Evolutionary conservation across 2,113 vertebrate genomes (phyloP), one percentile per base, ranked within the genome.

Genomic region (Trematocara zebra): DNA sequence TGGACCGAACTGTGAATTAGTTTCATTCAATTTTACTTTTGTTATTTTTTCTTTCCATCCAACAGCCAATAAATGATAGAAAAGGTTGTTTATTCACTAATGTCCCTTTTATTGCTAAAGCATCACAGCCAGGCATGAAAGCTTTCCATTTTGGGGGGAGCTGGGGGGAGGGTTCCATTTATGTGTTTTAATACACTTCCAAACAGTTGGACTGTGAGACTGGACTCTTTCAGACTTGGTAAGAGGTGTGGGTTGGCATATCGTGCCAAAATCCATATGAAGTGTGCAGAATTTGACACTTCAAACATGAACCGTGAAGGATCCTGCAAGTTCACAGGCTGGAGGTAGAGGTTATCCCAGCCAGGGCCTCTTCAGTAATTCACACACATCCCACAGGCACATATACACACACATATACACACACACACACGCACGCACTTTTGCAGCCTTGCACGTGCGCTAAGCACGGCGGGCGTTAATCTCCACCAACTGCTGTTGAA

Each of bases 401-500:
- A 40, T 44, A 82, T 44, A 56, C 76, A 81, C 64, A 82, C 37
- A 37, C 78, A 86, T 76, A 69, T 12, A 72, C 87, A 86, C 64
- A 44, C 64, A 44, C 54, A 78, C 87, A 35, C 51, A 61, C 49
- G 28, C 52, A 47, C 80, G 28, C 52, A 47, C 80, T 88, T 85
- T 69, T 80, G 80, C 92, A 76, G 52, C 53, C 37, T 57, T 11
- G 74, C 89, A 89, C 78, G 76, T 90, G 88, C 26, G 2, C 59
- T 23, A 11, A 87, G 86, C 83, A 49, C 44, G 44, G 82, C 72
- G 11, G 82, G 85, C 74, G 82, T 69, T 93, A 95, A 95, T 94
- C 91, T 95, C 87, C 91, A 87, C 91, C 91, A 91, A 94, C 93
- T 92, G 92, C 93, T 91, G 90, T 56, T 93, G 87, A 92, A 89